phyloP scores from a whole-genome alignment of 2,797 vertebrate genomes.

The Enteromius anoplus region DNA sequence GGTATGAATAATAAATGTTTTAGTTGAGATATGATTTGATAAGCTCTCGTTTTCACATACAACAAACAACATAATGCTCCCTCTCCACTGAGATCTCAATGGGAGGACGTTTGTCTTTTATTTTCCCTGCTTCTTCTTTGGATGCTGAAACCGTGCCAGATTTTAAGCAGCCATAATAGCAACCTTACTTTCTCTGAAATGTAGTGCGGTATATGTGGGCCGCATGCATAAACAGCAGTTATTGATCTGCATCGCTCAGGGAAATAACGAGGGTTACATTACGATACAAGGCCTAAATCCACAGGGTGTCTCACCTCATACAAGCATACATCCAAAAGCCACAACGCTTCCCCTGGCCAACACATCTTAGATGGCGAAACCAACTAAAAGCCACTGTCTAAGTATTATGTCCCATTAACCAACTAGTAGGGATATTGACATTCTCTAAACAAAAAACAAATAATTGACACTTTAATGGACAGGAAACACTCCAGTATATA shows the following conservation, averaged over 20 bases:
- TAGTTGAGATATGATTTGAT: slow-evolving; percentile 23
- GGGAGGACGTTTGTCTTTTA: slow-evolving; percentile 24
- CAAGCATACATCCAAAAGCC: slow-evolving; percentile 32
- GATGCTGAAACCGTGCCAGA: slow-evolving; percentile 49
- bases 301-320: slow-evolving; percentile 49
- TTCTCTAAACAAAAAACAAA: background rate
- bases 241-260: slow-evolving; percentile 58
- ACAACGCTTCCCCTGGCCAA: background rate
- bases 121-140: slow-evolving; percentile 43
- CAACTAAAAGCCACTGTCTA: slow-evolving; percentile 25
- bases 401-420: slow-evolving; percentile 35
- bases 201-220: slow-evolving; percentile 53
- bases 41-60: slow-evolving; percentile 23
- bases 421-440: slow-evolving; percentile 22
- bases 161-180: slow-evolving; percentile 62
- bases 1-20: slow-evolving; percentile 32
- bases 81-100: background rate
- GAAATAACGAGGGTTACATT: slow-evolving; percentile 59
- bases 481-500: slow-evolving; percentile 16
- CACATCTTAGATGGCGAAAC: slow-evolving; percentile 13
- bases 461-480: slow-evolving; percentile 5
- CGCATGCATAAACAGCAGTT: slow-evolving; percentile 62
- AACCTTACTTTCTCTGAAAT: slow-evolving; percentile 58
- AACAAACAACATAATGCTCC: slow-evolving; percentile 21
- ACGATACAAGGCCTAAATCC: slow-evolving; percentile 61